These are phyloP conservation scores for Morone saxatilis DNA, from an alignment of 2,113 vertebrate genomes.

Conservation along the genomic window DNA sequence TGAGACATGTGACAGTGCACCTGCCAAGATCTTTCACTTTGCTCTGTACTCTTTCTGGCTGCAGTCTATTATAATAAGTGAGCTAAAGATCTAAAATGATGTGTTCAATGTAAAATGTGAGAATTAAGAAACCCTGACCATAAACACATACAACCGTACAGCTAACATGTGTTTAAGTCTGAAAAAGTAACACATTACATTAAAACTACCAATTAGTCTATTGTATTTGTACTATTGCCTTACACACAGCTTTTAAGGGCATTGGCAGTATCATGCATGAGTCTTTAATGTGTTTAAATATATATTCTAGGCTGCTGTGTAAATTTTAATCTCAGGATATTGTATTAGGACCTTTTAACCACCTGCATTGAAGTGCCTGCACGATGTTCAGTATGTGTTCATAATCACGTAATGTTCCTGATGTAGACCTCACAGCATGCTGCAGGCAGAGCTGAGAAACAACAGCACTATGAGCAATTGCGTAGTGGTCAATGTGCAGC, in stretches of 20 bases:
- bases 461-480: neutral
- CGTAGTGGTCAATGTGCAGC: slow-evolving; percentile 15
- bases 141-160: neutral
- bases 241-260: neutral
- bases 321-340: slow-evolving; percentile 6
- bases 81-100: neutral
- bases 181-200: neutral
- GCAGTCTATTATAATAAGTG: neutral
- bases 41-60: neutral
- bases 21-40: neutral
- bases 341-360: neutral
- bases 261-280: neutral
- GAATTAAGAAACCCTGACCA: neutral
- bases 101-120: neutral
- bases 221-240: neutral
- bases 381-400: slow-evolving; percentile 2
- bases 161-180: neutral
- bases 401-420: slow-evolving; percentile 1
- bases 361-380: slow-evolving; percentile 53
- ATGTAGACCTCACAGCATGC: slow-evolving; percentile 5
- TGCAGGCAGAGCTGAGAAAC: slow-evolving; percentile 15
- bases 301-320: neutral
- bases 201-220: neutral
- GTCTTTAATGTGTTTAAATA: neutral
- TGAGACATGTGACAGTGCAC: neutral